Evolutionary conservation across 1,140 invertebrate species (phyloP).

Genomic region (Saxidomus purpurata): DNA sequence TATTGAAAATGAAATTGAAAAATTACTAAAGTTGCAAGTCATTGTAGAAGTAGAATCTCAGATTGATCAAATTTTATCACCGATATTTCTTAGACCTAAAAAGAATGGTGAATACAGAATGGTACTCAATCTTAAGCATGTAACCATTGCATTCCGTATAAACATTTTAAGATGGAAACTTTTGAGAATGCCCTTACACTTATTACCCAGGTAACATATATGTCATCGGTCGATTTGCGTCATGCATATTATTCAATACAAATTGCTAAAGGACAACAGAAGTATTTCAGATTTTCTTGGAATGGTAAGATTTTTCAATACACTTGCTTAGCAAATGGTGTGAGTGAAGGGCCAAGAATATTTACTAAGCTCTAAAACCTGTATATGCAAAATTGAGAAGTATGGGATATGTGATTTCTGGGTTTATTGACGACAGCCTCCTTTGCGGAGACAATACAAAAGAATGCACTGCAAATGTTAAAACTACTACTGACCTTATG

Average conservation of each 20-base stretch:
- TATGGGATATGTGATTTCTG: too few relatives aligned
- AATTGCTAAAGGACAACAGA: conserved; percentile 47
- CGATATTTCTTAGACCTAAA: conserved; percentile 43
- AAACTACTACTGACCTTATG: too few relatives aligned
- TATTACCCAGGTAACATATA: conserved; percentile 12
- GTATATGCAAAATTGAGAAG: too few relatives aligned
- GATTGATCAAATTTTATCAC: conserved; percentile 66
- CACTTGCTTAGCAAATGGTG: conserved; percentile 59
- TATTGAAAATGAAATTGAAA: conserved; percentile 32
- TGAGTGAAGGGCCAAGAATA: conserved; percentile 20
- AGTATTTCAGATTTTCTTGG: conserved; percentile 60
- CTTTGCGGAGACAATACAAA: too few relatives aligned
- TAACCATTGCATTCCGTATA: background rate
- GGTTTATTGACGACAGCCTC: too few relatives aligned
- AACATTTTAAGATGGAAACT: conserved; percentile 31
- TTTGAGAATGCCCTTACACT: conserved; percentile 28
- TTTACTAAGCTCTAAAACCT: conserved; percentile 67
- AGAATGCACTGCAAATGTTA: too few relatives aligned
- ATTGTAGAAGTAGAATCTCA: too few relatives aligned
- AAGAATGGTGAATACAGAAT: conserved; percentile 52
- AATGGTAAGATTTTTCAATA: conserved; percentile 55
- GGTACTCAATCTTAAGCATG: too few relatives aligned
- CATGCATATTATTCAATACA: too few relatives aligned
- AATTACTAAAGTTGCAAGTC: conserved; percentile 23
- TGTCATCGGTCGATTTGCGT: conserved; percentile 56